phyloP scores from a whole-genome alignment of 1,140 invertebrate genomes.

The Elymnias hypermnestra region DNA sequence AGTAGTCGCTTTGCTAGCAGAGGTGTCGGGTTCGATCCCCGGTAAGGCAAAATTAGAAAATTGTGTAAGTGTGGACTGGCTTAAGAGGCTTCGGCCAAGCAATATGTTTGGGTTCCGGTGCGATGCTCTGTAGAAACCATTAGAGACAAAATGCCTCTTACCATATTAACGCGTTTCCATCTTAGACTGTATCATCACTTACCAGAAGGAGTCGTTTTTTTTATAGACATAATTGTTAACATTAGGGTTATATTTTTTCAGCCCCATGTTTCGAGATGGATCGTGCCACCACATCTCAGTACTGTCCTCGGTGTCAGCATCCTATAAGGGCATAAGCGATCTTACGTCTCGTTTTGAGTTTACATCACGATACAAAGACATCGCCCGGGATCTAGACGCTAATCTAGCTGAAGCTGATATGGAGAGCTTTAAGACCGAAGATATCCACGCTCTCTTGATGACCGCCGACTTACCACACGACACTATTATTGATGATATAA shows the following conservation, averaged over 20 bases:
- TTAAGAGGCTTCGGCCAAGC: no score
- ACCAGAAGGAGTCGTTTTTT: no score
- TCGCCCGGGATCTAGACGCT: slow-evolving; percentile 91
- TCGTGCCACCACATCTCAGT: slow-evolving; percentile 87
- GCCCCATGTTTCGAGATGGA: slow-evolving; percentile 84
- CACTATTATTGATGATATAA: slow-evolving; percentile 59
- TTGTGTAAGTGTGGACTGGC: no score
- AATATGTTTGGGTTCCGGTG: no score
- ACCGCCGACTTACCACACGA: slow-evolving; percentile 83
- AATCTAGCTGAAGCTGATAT: slow-evolving; percentile 96
- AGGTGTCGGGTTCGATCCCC: no score
- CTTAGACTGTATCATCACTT: no score
- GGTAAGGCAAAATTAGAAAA: no score
- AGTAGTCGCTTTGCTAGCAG: no score
- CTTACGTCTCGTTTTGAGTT: slow-evolving; percentile 76
- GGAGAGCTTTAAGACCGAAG: slow-evolving; percentile 93
- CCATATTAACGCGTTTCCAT: no score
- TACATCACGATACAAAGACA: slow-evolving; percentile 86
- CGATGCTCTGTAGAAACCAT: no score
- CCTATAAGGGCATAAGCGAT: slow-evolving; percentile 84
- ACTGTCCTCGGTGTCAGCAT: slow-evolving; percentile 86
- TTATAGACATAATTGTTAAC: slow-evolving; percentile 13
- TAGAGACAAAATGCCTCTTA: no score
- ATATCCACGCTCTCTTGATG: slow-evolving; percentile 89
- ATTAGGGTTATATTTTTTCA: slow-evolving; percentile 52